Percentiles rank a stretch among this genome's conserved stretches.
Conservation (phyloP, 2,113 vertebrate species). For the Mormyrus lacerda region DNA sequence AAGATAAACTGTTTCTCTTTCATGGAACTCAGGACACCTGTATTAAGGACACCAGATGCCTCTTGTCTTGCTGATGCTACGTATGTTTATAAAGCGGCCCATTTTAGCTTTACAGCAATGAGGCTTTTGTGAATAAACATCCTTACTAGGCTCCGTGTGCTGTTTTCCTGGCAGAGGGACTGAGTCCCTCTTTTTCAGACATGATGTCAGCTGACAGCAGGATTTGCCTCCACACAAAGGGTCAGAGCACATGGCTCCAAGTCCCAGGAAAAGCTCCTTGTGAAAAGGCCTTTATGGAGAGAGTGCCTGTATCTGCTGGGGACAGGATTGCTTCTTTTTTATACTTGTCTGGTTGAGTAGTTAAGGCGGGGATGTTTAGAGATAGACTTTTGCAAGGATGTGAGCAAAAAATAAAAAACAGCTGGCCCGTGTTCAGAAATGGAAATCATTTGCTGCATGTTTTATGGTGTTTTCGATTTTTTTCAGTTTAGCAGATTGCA, state of each 20-base stretch:
- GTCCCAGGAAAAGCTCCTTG: background rate
- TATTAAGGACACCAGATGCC: background rate
- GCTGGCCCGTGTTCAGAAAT: background rate
- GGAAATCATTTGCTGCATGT: background rate
- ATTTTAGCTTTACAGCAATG: background rate
- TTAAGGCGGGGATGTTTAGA: background rate
- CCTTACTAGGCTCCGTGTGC: background rate
- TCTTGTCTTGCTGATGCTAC: background rate
- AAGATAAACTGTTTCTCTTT: conserved; percentile 2
- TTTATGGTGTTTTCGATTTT: background rate
- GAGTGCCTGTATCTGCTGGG: background rate
- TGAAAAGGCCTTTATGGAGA: background rate
- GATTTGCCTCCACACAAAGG: background rate
- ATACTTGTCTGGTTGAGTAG: background rate
- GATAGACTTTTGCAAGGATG: background rate
- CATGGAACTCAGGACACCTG: background rate
- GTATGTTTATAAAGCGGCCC: background rate
- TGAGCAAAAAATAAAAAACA: background rate
- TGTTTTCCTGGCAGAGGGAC: background rate
- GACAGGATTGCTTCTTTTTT: background rate
- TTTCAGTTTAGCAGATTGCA: background rate
- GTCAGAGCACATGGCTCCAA: background rate
- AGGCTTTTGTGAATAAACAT: background rate
- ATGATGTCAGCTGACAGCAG: conserved; percentile 6
- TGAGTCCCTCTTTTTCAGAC: background rate